Percentiles rank a stretch among this genome's conserved stretches.
These are phyloP conservation scores for Diuraphis noxia DNA, from an alignment of 1,140 invertebrate genomes.

Conservation along the genomic window DNA sequence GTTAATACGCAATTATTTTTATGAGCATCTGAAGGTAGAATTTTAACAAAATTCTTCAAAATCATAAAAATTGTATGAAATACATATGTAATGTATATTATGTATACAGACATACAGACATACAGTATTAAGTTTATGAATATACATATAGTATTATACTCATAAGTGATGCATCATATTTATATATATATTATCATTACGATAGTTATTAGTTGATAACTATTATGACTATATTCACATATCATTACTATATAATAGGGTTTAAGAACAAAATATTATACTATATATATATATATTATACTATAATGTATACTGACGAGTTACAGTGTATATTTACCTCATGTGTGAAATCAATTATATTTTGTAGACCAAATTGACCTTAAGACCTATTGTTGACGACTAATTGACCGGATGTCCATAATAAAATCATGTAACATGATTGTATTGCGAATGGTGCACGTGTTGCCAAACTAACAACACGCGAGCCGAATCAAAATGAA, in stretches of 20 bases:
- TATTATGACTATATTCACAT: no score
- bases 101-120: no score
- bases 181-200: neutral
- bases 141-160: no score
- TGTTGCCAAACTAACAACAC: neutral
- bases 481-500: neutral
- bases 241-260: neutral
- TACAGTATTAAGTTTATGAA: no score
- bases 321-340: neutral
- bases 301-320: neutral
- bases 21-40: no score
- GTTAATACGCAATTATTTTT: no score
- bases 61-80: no score
- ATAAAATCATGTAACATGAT: neutral
- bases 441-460: neutral
- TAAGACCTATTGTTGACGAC: neutral
- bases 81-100: no score
- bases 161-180: neutral
- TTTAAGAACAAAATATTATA: neutral
- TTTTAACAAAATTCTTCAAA: no score
- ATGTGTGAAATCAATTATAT: neutral
- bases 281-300: no score
- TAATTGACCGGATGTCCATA: slow-evolving; percentile 13
- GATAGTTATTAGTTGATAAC: no score
- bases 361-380: slow-evolving; percentile 3